phyloP scores from a whole-genome alignment of 1,140 invertebrate species.

The Diabrotica undecimpunctata region DNA sequence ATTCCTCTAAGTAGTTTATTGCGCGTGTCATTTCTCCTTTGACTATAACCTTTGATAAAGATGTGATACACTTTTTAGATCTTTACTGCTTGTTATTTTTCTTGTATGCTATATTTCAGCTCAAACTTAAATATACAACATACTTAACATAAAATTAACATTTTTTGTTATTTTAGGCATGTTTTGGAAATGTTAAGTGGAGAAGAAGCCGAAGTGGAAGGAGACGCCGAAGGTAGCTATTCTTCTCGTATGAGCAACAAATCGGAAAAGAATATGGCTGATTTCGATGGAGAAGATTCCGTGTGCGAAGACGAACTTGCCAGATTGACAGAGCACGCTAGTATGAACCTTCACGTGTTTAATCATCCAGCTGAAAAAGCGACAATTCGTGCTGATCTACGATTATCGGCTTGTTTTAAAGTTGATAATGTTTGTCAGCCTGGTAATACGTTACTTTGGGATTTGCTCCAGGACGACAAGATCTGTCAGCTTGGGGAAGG shows the following conservation, averaged over 20 bases:
- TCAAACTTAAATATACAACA: too few relatives aligned
- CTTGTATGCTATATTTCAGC: too few relatives aligned
- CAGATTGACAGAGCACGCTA: constrained; percentile 65
- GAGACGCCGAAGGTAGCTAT: constrained; percentile 61
- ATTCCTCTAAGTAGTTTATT: too few relatives aligned
- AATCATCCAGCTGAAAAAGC: constrained; percentile 49
- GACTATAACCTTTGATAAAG: too few relatives aligned
- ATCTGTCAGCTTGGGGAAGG: constrained; percentile 83
- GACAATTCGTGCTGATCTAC: constrained; percentile 39
- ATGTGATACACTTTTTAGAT: too few relatives aligned
- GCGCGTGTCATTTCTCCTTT: too few relatives aligned
- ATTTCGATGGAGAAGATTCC: constrained; percentile 90
- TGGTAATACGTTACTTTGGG: constrained; percentile 89
- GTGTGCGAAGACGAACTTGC: constrained; percentile 83
- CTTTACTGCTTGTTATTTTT: too few relatives aligned
- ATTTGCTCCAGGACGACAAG: constrained; percentile 87
- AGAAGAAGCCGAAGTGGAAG: constrained; percentile 61
- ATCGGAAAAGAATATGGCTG: constrained; percentile 92
- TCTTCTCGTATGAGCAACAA: constrained; percentile 88
- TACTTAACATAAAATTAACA: too few relatives aligned
- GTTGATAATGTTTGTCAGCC: constrained; percentile 80
- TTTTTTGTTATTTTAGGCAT: constrained; percentile 42
- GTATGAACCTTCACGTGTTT: constrained; percentile 42
- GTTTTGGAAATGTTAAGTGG: constrained; percentile 63
- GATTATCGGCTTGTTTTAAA: constrained; percentile 56